These are phyloP conservation scores for Parasteatoda lunata DNA, from an alignment of 2,888 invertebrate genomes.

Conservation along the genomic window DNA sequence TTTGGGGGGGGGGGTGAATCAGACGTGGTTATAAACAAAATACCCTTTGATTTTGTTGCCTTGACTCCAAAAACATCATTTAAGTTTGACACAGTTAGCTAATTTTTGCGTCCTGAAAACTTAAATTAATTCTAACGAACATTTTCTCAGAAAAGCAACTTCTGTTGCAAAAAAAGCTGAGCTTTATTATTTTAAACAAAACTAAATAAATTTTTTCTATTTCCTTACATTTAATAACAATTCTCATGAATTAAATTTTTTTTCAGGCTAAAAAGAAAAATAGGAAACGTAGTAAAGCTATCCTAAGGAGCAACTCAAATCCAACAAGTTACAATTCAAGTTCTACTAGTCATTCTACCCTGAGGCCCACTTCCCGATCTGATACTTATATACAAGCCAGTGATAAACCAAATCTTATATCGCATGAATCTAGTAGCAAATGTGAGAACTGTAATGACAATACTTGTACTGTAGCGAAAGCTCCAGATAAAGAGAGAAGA, in stretches of 20 bases:
- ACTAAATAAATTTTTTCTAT: neutral
- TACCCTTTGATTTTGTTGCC: too few relatives aligned
- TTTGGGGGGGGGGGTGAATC: too few relatives aligned
- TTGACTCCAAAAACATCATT: too few relatives aligned
- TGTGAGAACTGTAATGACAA: conserved; percentile 62
- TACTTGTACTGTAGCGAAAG: conserved; percentile 13
- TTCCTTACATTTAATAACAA: neutral
- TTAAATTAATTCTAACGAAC: too few relatives aligned
- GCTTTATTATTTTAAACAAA: too few relatives aligned
- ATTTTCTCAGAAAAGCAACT: too few relatives aligned
- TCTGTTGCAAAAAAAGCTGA: too few relatives aligned
- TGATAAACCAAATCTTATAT: conserved; percentile 11
- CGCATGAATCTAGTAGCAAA: conserved; percentile 16
- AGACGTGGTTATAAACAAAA: too few relatives aligned
- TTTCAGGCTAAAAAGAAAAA: conserved; percentile 59
- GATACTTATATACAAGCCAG: conserved; percentile 31
- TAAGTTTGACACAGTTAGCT: too few relatives aligned
- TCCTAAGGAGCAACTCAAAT: conserved; percentile 44
- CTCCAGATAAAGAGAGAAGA: conserved; percentile 15
- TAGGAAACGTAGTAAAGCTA: conserved; percentile 43
- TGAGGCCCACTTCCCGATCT: conserved; percentile 22
- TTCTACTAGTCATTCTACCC: conserved; percentile 26
- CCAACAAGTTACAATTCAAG: conserved; percentile 26
- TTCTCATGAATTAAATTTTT: neutral
- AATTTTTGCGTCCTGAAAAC: too few relatives aligned